phyloP scores from a whole-genome alignment of 37 sponge, comb jelly and placozoan genomes.

The Cliona cf. orientalis region DNA sequence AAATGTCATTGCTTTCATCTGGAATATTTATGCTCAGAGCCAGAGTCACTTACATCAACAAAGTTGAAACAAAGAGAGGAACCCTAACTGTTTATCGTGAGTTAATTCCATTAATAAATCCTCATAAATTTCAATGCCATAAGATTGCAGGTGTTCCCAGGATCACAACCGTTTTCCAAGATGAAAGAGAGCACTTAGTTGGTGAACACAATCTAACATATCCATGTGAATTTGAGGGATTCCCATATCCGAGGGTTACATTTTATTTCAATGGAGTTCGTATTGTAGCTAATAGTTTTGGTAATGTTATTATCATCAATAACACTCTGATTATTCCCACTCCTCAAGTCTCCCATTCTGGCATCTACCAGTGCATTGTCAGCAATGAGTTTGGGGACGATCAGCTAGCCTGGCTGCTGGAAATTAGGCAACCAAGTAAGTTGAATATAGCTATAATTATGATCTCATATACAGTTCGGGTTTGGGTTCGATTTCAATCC shows the following conservation, averaged over 20 bases:
- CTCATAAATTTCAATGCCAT: too few relatives aligned
- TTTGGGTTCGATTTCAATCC: too few relatives aligned
- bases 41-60: too few relatives aligned
- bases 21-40: too few relatives aligned
- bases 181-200: background rate
- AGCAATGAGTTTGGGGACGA: constrained; percentile 14
- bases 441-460: too few relatives aligned
- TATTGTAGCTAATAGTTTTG: background rate
- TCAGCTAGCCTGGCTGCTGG: constrained; percentile 31
- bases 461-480: too few relatives aligned
- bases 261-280: constrained; percentile 56
- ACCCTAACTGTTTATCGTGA: too few relatives aligned
- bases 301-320: background rate
- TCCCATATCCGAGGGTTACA: constrained; percentile 12
- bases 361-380: constrained; percentile 73
- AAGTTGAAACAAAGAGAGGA: too few relatives aligned
- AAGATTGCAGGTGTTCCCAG: constrained; percentile 31
- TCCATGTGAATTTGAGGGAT: constrained; percentile 29
- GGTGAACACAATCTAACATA: constrained; percentile 19
- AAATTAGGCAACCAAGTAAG: constrained; percentile 57
- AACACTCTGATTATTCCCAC: background rate
- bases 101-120: too few relatives aligned
- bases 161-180: background rate
- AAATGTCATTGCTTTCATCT: too few relatives aligned
- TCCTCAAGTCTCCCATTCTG: constrained; percentile 14